Percentiles rank a stretch among this genome's conserved stretches.
Conservation (phyloP, 2,113 vertebrate genomes). For the Ifrita kowaldi region DNA sequence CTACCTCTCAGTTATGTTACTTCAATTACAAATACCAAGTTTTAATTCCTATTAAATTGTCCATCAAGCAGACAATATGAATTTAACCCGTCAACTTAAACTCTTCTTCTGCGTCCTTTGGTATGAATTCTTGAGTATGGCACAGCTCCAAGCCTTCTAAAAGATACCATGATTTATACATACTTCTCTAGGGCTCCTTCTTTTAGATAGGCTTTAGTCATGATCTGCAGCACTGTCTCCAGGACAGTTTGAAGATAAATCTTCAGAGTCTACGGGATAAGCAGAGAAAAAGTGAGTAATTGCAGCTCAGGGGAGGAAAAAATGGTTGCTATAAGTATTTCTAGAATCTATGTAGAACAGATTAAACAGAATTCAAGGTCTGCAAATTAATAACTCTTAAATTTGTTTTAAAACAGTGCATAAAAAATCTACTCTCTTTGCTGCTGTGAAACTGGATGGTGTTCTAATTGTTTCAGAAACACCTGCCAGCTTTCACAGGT, state of each 20-base stretch:
- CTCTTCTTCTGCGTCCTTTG: background rate
- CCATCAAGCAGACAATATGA: background rate
- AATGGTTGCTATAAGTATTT: background rate
- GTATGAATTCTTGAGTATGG: background rate
- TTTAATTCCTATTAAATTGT: background rate
- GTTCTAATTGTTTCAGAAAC: background rate
- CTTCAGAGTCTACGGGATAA: slow-evolving; percentile 80
- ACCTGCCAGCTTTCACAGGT: background rate
- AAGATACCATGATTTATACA: background rate
- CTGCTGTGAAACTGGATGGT: background rate
- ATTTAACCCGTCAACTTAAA: background rate
- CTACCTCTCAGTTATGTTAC: background rate
- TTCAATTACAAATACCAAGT: background rate
- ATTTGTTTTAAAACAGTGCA: background rate
- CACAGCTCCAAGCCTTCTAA: background rate
- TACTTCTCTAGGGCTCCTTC: slow-evolving; percentile 10
- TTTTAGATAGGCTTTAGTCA: slow-evolving; percentile 63
- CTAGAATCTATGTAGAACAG: background rate
- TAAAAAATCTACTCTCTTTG: background rate
- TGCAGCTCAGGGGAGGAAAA: background rate
- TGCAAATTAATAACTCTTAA: background rate
- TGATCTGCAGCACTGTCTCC: slow-evolving; percentile 89
- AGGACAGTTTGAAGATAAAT: slow-evolving; percentile 87
- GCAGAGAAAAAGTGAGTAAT: background rate
- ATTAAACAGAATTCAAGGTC: background rate